These are phyloP conservation scores for Ametastegia equiseti DNA, from an alignment of 2,888 invertebrate genomes.

Conservation along the genomic window DNA sequence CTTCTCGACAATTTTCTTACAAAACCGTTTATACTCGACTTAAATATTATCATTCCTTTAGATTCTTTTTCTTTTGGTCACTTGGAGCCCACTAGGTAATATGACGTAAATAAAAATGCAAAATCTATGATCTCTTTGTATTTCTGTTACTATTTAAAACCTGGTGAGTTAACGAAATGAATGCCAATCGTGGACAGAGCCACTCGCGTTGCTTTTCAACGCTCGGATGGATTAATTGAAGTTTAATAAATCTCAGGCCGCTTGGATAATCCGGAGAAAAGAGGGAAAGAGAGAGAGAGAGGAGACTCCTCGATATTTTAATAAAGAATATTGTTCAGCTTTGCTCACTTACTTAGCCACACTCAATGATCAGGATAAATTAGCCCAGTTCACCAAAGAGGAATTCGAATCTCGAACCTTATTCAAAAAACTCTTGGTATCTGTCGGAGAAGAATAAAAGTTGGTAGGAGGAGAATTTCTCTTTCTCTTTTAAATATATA, in stretches of 20 bases:
- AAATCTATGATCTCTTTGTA: too few relatives aligned
- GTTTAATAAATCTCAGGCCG: slow-evolving; percentile 28
- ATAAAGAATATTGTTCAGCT: slow-evolving; percentile 69
- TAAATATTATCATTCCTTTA: not conserved
- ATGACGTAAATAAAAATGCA: too few relatives aligned
- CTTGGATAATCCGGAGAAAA: slow-evolving; percentile 6
- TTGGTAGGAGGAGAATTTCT: not conserved
- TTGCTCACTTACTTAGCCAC: slow-evolving; percentile 70
- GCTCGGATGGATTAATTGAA: slow-evolving; percentile 25
- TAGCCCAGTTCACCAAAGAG: slow-evolving; percentile 58
- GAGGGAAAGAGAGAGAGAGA: slow-evolving; percentile 18
- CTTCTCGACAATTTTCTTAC: too few relatives aligned
- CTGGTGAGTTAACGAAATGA: too few relatives aligned
- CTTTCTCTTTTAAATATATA: not conserved
- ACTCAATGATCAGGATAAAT: slow-evolving; percentile 69
- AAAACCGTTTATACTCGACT: not conserved
- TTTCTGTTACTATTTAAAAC: too few relatives aligned
- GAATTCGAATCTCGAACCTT: not conserved
- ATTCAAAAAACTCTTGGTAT: not conserved
- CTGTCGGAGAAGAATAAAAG: not conserved
- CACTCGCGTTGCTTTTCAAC: not conserved
- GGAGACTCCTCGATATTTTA: slow-evolving; percentile 66
- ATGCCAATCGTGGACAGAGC: not conserved
- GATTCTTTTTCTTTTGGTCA: too few relatives aligned
- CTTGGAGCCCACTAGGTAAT: too few relatives aligned